Conservation (phyloP, 2,797 vertebrate species). For the Pitangus sulphuratus region DNA sequence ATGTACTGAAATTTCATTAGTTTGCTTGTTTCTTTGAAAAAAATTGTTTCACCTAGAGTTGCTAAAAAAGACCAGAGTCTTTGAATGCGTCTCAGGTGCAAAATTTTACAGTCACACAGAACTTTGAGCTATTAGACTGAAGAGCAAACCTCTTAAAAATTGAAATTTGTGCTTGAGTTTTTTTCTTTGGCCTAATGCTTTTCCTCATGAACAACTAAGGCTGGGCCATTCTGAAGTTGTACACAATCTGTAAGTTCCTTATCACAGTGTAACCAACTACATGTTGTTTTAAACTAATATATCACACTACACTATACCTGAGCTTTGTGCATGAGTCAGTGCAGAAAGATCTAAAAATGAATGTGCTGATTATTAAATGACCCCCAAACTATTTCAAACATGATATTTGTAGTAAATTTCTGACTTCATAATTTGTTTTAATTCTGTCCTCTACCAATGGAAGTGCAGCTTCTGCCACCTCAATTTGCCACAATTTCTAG, state of each 20-base stretch:
- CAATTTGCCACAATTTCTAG: neutral
- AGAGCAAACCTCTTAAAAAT: neutral
- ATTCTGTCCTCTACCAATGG: neutral
- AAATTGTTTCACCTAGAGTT: neutral
- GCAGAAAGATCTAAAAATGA: neutral
- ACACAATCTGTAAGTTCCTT: neutral
- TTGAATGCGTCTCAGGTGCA: neutral
- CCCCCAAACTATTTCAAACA: neutral
- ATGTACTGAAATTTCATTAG: fast-evolving
- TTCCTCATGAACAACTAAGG: neutral
- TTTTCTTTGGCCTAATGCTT: neutral
- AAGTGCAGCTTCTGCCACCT: neutral
- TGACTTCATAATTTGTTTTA: neutral
- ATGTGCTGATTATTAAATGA: neutral
- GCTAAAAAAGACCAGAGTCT: neutral
- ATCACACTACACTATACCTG: neutral
- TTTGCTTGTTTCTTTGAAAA: neutral
- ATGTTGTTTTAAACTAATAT: neutral
- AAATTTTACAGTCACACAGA: neutral
- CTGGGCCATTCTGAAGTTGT: neutral
- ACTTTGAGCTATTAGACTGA: neutral
- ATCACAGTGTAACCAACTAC: neutral
- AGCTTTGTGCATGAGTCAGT: neutral
- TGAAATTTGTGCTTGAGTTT: neutral
- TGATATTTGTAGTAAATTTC: neutral